Evolutionary conservation across 2,113 vertebrate species (phyloP).

Genomic region (Serinus canaria): DNA sequence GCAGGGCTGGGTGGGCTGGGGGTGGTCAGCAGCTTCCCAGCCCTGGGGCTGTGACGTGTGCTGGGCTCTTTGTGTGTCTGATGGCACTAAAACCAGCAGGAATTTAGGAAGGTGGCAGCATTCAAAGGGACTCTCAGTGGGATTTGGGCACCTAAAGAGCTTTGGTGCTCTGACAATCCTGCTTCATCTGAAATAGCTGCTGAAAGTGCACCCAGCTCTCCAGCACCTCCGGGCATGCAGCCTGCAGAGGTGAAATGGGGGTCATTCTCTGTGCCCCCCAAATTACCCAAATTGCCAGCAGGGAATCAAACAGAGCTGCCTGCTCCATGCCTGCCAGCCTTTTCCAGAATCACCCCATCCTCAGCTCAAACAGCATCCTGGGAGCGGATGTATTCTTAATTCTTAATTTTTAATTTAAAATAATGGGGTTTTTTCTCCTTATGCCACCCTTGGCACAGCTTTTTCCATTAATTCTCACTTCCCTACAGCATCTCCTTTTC

Average conservation of each 20-base stretch:
- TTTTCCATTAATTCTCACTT: neutral
- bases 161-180: slow-evolving; percentile 22
- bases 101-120: neutral
- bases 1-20: neutral
- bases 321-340: neutral
- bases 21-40: neutral
- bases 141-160: neutral
- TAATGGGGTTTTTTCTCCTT: neutral
- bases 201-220: neutral
- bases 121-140: neutral
- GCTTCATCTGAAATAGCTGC: neutral
- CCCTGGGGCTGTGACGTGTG: rapidly evolving
- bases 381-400: rapidly evolving
- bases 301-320: neutral
- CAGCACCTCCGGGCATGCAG: rapidly evolving
- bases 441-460: neutral
- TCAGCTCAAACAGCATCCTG: neutral
- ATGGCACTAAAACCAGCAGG: neutral
- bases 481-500: neutral
- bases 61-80: neutral
- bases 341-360: neutral
- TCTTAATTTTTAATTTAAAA: neutral
- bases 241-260: neutral
- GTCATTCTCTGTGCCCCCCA: neutral
- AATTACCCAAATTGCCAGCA: neutral